phyloP scores from a whole-genome alignment of 1,140 invertebrate genomes.

The Drosophila trapezifrons region DNA sequence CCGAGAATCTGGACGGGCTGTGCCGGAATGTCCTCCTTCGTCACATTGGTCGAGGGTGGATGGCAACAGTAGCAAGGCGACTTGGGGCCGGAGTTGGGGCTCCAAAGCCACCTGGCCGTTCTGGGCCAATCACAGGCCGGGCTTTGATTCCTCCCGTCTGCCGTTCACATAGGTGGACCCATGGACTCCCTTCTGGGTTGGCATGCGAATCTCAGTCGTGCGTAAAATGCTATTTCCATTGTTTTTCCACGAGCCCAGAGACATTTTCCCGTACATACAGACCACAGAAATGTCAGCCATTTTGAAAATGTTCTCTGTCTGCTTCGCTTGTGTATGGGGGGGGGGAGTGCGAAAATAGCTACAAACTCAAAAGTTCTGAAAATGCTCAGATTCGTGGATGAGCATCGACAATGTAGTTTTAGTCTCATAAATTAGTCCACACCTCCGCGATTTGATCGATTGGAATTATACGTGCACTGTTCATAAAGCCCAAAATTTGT shows the following conservation, averaged over 20 bases:
- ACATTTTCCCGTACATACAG: constrained; percentile 16
- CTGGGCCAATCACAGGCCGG: constrained; percentile 57
- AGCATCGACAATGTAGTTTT: constrained; percentile 3
- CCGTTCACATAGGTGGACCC: constrained; percentile 13
- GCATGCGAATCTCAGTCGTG: constrained; percentile 73
- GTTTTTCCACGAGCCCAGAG: constrained; percentile 44
- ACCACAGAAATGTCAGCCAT: constrained; percentile 68
- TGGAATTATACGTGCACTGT: constrained; percentile 19
- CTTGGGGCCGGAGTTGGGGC: constrained; percentile 21
- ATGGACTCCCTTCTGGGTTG: constrained; percentile 24
- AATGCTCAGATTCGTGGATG: constrained; percentile 46
- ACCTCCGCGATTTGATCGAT: constrained; percentile 29
- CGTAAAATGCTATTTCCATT: constrained; percentile 73
- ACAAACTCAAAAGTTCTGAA: constrained; percentile 16
- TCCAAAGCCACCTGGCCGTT: constrained; percentile 49
- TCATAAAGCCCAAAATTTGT: not conserved
- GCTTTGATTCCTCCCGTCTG: not conserved
- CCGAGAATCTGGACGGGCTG: constrained; percentile 38
- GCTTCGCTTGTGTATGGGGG: not conserved
- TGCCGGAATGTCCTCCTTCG: constrained; percentile 59
- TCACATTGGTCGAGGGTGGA: constrained; percentile 72
- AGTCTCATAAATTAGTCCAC: constrained; percentile 18
- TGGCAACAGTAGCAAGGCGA: constrained; percentile 68
- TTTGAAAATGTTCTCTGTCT: constrained; percentile 75
- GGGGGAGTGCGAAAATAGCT: constrained; percentile 13